Base-by-base conservation (phyloP, 2,888 invertebrate genomes). In the Anthoptus insignis region DNA sequence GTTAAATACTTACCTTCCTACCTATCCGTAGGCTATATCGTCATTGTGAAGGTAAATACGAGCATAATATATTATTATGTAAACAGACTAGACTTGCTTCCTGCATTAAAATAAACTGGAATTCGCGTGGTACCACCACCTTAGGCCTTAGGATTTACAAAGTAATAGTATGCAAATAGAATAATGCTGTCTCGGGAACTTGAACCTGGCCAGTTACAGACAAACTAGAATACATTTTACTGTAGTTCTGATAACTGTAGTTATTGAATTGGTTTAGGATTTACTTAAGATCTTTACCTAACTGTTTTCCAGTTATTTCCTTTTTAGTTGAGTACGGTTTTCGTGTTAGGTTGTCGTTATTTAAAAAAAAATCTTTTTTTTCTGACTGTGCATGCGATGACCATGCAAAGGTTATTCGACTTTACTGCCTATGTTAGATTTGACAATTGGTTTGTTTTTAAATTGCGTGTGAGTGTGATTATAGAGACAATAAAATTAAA, bases 51-150 rank as follows among this genome's bases (percentile, higher is more conserved):
- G n/a, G n/a, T n/a, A n/a, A n/a, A n/a, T n/a, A n/a, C n/a, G n/a
- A n/a, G n/a, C n/a, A n/a, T n/a, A n/a, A 7, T 13, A 21, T 45
- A 45, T 11, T 11, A 21, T 7, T 27, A 27, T 11, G 27, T 27
- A 24, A 14, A 45, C 22, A 22, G 29, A 19, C 54, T n/a, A 16
- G 50, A 16, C 49, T 49, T 54, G 61, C 54, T 49, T 63, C 54
- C 61, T 63, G 54, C 61, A 54, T 61, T 61, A 63, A 61, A 59
- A 61, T 63, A 56, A 56, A 63, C 61, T 63, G 61, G 61, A 63
- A 56, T 63, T 61, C 37, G 16, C 47, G 32, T 19, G n/a, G 34
- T 9, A 22, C 45, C 32, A 47, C 32, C 42, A 24, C 14, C 13
- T 61, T 19, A 52, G 52, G 42, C 11, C 47, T 61, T 24, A 16